Percentiles rank a stretch among this genome's conserved stretches.
Conservation (phyloP, 2,113 vertebrate genomes). For the Alosa alosa region DNA sequence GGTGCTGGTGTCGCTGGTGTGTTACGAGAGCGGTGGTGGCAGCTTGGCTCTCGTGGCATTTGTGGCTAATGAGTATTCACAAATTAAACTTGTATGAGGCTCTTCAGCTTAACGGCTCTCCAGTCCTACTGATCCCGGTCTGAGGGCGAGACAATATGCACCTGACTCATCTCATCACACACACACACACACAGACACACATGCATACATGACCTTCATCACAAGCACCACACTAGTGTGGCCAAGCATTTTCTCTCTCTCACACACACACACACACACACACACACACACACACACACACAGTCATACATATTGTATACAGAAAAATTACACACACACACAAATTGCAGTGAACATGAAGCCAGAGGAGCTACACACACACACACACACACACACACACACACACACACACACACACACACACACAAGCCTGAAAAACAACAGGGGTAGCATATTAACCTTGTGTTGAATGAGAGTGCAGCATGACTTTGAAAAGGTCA, state of each 20-base stretch:
- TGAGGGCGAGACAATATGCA: constrained; percentile 26
- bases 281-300: background rate
- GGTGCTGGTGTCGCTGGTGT: background rate
- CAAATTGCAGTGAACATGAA: background rate
- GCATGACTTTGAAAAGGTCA: constrained; percentile 69
- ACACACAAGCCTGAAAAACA: constrained; percentile 46
- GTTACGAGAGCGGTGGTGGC: background rate
- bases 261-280: background rate
- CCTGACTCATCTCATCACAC: constrained; percentile 23
- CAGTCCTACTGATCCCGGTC: constrained; percentile 31
- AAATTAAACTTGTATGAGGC: constrained; percentile 43
- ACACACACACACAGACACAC: background rate
- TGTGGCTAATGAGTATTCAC: constrained; percentile 25
- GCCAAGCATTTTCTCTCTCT: background rate
- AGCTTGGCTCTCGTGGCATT: constrained; percentile 16
- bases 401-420: background rate
- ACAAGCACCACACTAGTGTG: background rate
- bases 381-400: background rate
- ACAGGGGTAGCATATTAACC: constrained; percentile 45
- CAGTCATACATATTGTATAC: background rate
- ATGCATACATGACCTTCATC: background rate
- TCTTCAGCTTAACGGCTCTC: constrained; percentile 38
- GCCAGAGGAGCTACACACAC: constrained; percentile 28
- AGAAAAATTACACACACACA: background rate
- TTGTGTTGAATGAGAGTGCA: constrained; percentile 62